These are phyloP conservation scores for Gallinago media DNA, from an alignment of 2,113 vertebrate genomes.

Conservation along the genomic window DNA sequence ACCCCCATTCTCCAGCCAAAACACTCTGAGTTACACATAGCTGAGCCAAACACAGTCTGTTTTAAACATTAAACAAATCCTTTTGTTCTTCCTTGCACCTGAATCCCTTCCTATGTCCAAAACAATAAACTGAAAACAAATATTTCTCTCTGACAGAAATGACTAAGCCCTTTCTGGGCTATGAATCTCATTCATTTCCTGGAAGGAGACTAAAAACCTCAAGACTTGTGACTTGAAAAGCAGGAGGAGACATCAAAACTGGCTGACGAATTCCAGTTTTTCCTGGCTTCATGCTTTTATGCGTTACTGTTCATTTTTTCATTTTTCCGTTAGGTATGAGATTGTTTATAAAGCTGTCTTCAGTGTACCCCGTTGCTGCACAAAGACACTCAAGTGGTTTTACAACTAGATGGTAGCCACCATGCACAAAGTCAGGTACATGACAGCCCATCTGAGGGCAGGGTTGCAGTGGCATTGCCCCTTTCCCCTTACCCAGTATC, in stretches of 20 bases:
- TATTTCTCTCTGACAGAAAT: slow-evolving; percentile 47
- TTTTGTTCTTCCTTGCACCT: slow-evolving; percentile 53
- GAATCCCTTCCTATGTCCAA: slow-evolving; percentile 42
- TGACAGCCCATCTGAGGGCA: neutral
- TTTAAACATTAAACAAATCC: slow-evolving; percentile 52
- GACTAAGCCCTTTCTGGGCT: slow-evolving; percentile 32
- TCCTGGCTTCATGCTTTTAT: neutral
- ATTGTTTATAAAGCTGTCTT: neutral
- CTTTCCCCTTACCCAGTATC: neutral
- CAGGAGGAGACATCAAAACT: slow-evolving; percentile 12
- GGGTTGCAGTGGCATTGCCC: neutral
- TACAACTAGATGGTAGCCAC: neutral
- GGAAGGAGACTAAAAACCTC: slow-evolving; percentile 27
- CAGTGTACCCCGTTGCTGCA: neutral
- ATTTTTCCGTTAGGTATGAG: neutral
- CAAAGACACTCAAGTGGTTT: neutral
- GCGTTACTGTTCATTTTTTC: neutral
- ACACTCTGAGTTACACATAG: neutral
- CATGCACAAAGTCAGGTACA: rapidly evolving
- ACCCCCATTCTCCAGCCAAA: neutral
- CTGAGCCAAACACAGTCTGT: slow-evolving; percentile 16
- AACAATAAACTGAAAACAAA: slow-evolving; percentile 47
- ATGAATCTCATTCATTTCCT: slow-evolving; percentile 43
- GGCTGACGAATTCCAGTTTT: neutral
- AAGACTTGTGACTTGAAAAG: neutral